Evolutionary conservation across 2,797 vertebrate species (phyloP), one percentile per base, ranked within the genome.

Genomic region (Catostomus latipinnis): DNA sequence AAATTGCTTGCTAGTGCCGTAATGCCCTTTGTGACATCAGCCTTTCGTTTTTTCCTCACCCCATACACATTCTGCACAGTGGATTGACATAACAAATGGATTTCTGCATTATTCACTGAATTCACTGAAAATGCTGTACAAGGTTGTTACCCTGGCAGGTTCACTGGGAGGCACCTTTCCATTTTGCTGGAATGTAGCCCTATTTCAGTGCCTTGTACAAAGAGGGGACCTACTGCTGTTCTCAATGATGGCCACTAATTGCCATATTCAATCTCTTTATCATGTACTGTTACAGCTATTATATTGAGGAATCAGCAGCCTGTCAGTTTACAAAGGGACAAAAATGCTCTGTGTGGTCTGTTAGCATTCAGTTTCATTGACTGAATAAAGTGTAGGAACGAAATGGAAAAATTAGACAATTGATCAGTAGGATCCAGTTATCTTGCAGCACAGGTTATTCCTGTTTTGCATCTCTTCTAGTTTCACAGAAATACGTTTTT

Each of bases 121-220:
- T 72, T 72, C 45, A 10, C 58, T 76, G 60, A 68, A 80, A 73
- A 65, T 52, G 12, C 67, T 16, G 77, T 72, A 66, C 73, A 80
- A 83, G 82, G 82, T 80, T 80, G 57, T 56, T 71, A 73, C 78
- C 77, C 72, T 57, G 68, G 80, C 73, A 76, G 9, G 54, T 76
- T 80, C 76, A 70, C n/a, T 13, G 6, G 56, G 62, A 34, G 58
- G 54, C 49, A 3, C 56, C 60, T 80, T 65, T 79, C 66, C 65
- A 75, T 78, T 83, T 75, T 50, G 48, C 67, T 60, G 13, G 52
- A 75, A 69, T 61, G 54, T 68, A 68, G 50, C 34, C 61, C 8
- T 56, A 53, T 76, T 67, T 83, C 43, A 18, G 14, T 56, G 54
- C 49, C 6, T 54, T 6, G 3, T 60, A 58, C 54, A 71, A 18